Conservation (phyloP, 1,140 invertebrate species). For the Drosophila auraria region DNA sequence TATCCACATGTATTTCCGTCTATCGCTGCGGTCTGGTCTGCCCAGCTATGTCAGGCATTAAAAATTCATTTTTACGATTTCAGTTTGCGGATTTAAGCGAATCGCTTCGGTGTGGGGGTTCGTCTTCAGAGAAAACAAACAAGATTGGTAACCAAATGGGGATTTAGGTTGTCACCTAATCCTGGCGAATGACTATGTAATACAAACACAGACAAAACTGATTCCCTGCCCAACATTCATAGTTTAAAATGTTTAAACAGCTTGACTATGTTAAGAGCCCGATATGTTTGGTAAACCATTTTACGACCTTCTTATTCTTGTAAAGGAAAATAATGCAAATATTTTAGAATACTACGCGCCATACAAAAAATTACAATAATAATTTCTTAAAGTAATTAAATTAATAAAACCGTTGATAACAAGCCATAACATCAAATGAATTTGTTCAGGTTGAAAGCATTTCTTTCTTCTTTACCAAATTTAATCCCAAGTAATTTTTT, state of each 20-base stretch:
- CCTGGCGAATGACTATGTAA: constrained; percentile 8
- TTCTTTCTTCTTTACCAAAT: neutral
- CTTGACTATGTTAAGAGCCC: neutral
- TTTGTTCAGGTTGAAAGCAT: neutral
- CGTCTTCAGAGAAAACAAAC: constrained; percentile 5
- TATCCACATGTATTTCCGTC: constrained; percentile 39
- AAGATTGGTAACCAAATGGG: constrained; percentile 25
- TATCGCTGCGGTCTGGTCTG: constrained; percentile 32
- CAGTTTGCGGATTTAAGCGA: constrained; percentile 49
- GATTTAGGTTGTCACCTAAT: constrained; percentile 35
- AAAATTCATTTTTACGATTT: constrained; percentile 65
- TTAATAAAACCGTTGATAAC: neutral
- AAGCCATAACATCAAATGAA: too few species aligned
- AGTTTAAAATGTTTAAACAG: neutral
- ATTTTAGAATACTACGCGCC: neutral
- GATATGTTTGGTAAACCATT: neutral
- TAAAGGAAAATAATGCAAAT: too few species aligned
- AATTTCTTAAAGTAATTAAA: neutral
- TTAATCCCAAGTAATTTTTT: neutral
- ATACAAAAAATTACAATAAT: neutral
- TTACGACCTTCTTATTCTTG: neutral
- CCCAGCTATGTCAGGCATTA: constrained; percentile 45
- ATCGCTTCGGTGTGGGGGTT: neutral
- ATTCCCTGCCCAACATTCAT: neutral
- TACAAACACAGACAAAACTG: constrained; percentile 2